Percentiles rank a stretch among this genome's conserved stretches.
Conservation (phyloP, 2,113 vertebrate genomes). For the Rhinoptilus africanus region DNA sequence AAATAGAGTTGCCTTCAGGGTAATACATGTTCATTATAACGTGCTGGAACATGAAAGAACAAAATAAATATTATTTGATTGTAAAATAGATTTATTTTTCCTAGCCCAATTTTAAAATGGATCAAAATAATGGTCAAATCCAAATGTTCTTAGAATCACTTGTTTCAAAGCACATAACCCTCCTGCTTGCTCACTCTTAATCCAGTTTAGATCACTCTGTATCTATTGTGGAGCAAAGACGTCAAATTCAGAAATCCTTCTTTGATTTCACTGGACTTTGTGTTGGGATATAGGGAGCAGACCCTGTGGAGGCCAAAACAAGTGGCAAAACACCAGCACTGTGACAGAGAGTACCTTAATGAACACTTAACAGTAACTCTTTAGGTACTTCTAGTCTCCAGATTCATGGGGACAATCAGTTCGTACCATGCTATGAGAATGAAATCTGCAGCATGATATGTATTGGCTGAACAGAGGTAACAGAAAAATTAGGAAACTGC, state of each 20-base stretch:
- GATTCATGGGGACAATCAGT: background rate
- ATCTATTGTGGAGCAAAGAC: background rate
- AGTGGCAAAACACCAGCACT: background rate
- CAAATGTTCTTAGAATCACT: background rate
- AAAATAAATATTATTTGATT: background rate
- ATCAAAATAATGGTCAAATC: background rate
- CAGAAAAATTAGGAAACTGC: background rate
- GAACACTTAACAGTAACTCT: background rate
- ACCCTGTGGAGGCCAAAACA: background rate
- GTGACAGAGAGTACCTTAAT: background rate
- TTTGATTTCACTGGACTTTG: background rate
- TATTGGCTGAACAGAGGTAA: background rate
- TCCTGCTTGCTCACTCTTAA: background rate
- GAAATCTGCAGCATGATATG: background rate
- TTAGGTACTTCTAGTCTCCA: background rate
- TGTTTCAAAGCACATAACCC: background rate
- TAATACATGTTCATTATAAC: background rate
- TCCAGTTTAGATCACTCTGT: background rate
- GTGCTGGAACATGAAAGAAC: background rate
- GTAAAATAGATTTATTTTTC: conserved; percentile 1
- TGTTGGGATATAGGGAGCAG: background rate
- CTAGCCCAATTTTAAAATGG: background rate
- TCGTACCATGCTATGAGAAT: background rate
- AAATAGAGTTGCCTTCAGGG: background rate
- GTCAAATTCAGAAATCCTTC: background rate